Conservation (phyloP, 2,888 invertebrate genomes). For the Dinocampus coccinellae region DNA sequence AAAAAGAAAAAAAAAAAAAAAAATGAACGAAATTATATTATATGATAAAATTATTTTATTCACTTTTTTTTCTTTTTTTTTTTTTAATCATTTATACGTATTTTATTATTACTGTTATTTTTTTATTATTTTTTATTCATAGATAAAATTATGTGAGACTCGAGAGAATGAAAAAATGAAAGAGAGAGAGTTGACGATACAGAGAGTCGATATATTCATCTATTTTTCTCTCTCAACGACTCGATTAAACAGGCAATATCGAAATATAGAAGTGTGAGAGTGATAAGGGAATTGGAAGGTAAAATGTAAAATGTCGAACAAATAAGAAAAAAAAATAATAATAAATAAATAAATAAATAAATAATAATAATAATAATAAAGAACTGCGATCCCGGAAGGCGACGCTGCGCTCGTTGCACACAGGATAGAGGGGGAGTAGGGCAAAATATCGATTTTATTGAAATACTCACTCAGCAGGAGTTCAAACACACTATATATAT, state of each 20-base stretch:
- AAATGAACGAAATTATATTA: neutral
- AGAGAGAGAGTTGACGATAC: constrained; percentile 11
- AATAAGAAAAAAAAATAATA: neutral
- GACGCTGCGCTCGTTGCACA: constrained; percentile 16
- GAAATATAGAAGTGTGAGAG: neutral
- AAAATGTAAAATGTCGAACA: neutral
- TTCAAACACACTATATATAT: neutral
- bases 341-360: too few species aligned
- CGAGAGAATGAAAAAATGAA: too few species aligned
- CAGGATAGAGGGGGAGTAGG: neutral
- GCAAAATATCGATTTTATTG: constrained; percentile 9
- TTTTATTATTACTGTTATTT: too few species aligned
- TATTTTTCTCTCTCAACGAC: constrained; percentile 4
- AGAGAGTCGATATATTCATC: neutral
- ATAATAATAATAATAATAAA: neutral
- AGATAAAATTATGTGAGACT: too few species aligned
- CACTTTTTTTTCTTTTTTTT: neutral
- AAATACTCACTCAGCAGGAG: neutral
- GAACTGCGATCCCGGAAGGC: constrained; percentile 1
- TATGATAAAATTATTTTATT: neutral
- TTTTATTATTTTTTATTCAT: too few species aligned
- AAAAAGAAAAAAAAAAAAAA: neutral
- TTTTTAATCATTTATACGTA: constrained; percentile 9
- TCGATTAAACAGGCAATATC: constrained; percentile 24
- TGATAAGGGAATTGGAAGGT: neutral